These are phyloP conservation scores for Drusus annulatus DNA, from an alignment of 1,140 invertebrate genomes.

Conservation along the genomic window DNA sequence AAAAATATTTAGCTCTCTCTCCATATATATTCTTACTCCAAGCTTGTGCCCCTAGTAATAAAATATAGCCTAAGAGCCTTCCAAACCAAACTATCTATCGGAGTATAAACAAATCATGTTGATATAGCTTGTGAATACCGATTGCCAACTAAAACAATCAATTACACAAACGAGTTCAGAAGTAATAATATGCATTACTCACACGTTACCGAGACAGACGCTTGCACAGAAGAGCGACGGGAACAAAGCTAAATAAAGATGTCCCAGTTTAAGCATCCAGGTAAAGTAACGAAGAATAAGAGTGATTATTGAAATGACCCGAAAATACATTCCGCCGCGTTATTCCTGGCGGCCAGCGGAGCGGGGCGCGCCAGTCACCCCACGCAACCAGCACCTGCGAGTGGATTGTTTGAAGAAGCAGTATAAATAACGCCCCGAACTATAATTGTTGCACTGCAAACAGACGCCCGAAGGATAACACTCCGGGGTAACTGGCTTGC, in stretches of 20 bases:
- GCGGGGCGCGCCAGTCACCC: neutral
- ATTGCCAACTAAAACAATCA: conserved; percentile 15
- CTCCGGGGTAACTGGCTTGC: neutral
- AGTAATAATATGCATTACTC: neutral
- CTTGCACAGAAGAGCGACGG: neutral
- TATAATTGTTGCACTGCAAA: conserved; percentile 24
- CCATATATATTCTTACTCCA: too few species aligned
- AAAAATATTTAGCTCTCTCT: too few species aligned
- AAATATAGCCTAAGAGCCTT: too few species aligned
- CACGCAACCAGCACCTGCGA: conserved; percentile 38
- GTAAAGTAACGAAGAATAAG: conserved; percentile 25
- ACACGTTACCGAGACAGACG: neutral
- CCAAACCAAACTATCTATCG: too few species aligned
- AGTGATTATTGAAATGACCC: conserved; percentile 31
- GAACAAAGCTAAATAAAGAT: conserved; percentile 13
- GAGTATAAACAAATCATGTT: too few species aligned
- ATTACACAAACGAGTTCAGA: conserved; percentile 14
- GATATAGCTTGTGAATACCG: neutral
- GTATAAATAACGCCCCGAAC: conserved; percentile 26
- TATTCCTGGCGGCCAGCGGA: conserved; percentile 31
- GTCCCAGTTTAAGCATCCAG: conserved; percentile 25
- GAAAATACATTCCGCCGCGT: conserved; percentile 20
- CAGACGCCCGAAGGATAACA: neutral
- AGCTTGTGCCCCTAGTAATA: too few species aligned
- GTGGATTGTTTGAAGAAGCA: conserved; percentile 44